Evolutionary conservation across 1,140 invertebrate genomes (phyloP).

Genomic region (Lutraria rhynchaena): DNA sequence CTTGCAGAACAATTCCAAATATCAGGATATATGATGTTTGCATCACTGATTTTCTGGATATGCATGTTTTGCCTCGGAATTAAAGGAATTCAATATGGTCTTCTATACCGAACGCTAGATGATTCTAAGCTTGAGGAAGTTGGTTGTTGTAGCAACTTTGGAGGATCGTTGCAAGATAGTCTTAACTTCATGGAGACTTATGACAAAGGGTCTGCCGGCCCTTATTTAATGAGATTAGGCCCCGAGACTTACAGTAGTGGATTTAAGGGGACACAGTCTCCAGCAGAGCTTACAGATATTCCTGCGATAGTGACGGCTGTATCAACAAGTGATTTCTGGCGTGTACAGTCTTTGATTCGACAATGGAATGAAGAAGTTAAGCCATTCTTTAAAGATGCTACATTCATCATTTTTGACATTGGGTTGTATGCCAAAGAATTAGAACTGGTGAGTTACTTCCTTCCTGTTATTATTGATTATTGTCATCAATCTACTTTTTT

Average conservation of each 20-base stretch:
- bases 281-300: constrained; percentile 58
- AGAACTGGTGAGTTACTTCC: constrained; percentile 65
- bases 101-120: constrained; percentile 55
- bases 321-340: constrained; percentile 67
- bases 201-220: constrained; percentile 67
- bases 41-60: constrained; percentile 62
- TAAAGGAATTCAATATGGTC: constrained; percentile 58
- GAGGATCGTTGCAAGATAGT: constrained; percentile 57
- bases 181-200: constrained; percentile 68
- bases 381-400: not conserved
- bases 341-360: constrained; percentile 60
- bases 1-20: constrained; percentile 44
- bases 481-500: too few species aligned
- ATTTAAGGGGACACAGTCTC: constrained; percentile 59
- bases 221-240: constrained; percentile 71
- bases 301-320: constrained; percentile 73
- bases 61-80: constrained; percentile 53
- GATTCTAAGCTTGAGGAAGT: constrained; percentile 42
- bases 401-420: constrained; percentile 72
- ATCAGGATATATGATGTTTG: constrained; percentile 58
- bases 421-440: constrained; percentile 67
- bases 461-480: too few species aligned
- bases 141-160: constrained; percentile 63
- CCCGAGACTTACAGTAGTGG: constrained; percentile 58
- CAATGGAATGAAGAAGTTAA: constrained; percentile 49